Evolutionary conservation across 2,113 vertebrate genomes (phyloP).

Genomic region (Tiliqua scincoides): DNA sequence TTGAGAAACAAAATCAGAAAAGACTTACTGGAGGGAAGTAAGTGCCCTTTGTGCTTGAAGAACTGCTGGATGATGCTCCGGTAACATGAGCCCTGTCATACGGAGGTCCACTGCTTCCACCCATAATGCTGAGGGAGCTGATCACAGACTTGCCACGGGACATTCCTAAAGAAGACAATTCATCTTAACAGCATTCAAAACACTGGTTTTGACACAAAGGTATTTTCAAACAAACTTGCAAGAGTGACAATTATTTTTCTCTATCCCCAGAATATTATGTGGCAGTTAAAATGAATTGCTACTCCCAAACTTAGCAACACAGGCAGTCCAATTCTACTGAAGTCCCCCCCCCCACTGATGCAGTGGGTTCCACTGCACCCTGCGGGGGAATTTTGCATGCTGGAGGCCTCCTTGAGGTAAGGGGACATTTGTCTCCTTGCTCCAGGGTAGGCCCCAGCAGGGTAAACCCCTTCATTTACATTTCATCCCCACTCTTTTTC

Average conservation of each 20-base stretch:
- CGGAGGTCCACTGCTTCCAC: slow-evolving; percentile 93
- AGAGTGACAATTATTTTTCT: background rate
- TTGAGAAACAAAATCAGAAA: background rate
- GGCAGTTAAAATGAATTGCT: background rate
- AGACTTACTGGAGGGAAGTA: slow-evolving; percentile 93
- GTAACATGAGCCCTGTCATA: slow-evolving; percentile 97
- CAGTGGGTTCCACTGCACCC: too few relatives aligned
- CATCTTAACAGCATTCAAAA: slow-evolving; percentile 4
- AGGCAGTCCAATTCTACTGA: too few relatives aligned
- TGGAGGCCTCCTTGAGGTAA: too few relatives aligned
- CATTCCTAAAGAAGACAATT: slow-evolving; percentile 82
- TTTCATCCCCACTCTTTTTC: too few relatives aligned
- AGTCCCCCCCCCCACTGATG: too few relatives aligned
- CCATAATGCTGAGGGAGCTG: slow-evolving; percentile 97
- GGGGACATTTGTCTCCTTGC: too few relatives aligned
- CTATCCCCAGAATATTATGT: background rate
- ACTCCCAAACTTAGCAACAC: background rate
- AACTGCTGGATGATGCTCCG: slow-evolving; percentile 97
- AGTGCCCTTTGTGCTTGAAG: slow-evolving; percentile 96
- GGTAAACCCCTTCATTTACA: too few relatives aligned
- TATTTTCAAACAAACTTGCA: background rate
- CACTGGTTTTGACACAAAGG: background rate
- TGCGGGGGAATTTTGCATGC: too few relatives aligned
- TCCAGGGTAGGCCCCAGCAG: too few relatives aligned
- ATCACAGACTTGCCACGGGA: slow-evolving; percentile 96